Base-by-base conservation (phyloP, 2,888 invertebrate genomes). In the Drosophila picticornis region DNA sequence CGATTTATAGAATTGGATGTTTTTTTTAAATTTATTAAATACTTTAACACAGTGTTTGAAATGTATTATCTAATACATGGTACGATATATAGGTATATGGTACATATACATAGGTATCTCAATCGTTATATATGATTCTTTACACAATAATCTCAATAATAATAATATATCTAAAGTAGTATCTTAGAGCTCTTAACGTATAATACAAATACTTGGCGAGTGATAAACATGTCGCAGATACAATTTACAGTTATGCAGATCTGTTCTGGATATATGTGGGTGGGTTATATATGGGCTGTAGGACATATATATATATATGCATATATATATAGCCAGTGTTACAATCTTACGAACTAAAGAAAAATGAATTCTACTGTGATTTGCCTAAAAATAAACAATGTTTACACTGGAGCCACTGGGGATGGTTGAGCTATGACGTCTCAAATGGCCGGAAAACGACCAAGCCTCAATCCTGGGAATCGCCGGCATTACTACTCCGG, bases 391-490 rank as follows among this genome's bases (percentile, higher is more conserved):
- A 53, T 46, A 36, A 75, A 71, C 62, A 57, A 72, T 55, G 64
- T 59, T 53, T 48, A 61, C 60, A 58, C n/a, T 69, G 56, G 38
- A 27, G 46, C 22, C 22, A 52, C 22, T 38, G 53, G 36, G 57
- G 22, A 59, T 58, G 11, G 7, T 32, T 43, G 19, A 43, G 36
- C 77, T 89, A 92, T 68, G 27, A 9, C 67, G 79, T 56, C 79
- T 88, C 92, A 63, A 88, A 91, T 59, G 90, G 91, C 67, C 91
- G 86, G 73, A 91, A 90, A 79, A 91, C 86, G 77, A 64, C 77
- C 72, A 65, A 74, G 73, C 81, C 87, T 93, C 92, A 93, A 91
- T 93, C 93, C 80, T 93, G 93, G 31, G 93, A 93, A 72, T 93
- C 93, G n/a, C 92, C 93, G 5, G 92, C 91, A 78, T 92, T 93